phyloP scores from a whole-genome alignment of 2,888 invertebrate species.

The Ornithoptera alexandrae region DNA sequence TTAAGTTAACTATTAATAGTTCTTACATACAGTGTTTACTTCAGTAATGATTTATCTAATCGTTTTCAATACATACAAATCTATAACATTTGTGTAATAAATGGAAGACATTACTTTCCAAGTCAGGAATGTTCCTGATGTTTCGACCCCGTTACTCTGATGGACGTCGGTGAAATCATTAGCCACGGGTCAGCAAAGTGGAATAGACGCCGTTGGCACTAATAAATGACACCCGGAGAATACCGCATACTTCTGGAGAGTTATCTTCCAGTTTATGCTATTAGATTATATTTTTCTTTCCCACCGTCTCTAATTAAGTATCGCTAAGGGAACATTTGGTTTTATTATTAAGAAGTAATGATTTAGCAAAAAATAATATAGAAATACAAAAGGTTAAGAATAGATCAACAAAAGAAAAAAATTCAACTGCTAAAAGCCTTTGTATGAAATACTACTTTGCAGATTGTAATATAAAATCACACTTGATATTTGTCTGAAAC shows the following conservation, averaged over 20 bases:
- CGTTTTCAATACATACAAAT: not conserved
- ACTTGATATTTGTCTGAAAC: too few relatives aligned
- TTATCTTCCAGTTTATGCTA: constrained; percentile 8
- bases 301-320: not conserved
- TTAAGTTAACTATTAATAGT: too few relatives aligned
- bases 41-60: not conserved
- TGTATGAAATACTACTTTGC: too few relatives aligned
- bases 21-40: too few relatives aligned
- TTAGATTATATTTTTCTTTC: constrained; percentile 2
- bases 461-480: too few relatives aligned
- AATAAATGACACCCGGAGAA: constrained; percentile 16
- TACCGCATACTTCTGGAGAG: constrained; percentile 4
- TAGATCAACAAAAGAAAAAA: too few relatives aligned
- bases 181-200: constrained; percentile 19
- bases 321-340: too few relatives aligned
- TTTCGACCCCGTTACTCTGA: constrained; percentile 9
- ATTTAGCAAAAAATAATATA: too few relatives aligned
- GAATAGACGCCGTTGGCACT: constrained; percentile 18
- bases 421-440: too few relatives aligned
- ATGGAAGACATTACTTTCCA: constrained; percentile 15
- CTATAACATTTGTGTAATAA: constrained; percentile 11
- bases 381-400: too few relatives aligned
- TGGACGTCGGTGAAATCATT: constrained; percentile 20
- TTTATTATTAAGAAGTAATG: too few relatives aligned
- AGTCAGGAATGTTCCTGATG: constrained; percentile 17